Base-by-base conservation (phyloP, 2,888 invertebrate genomes). In the Drosophila falleni region DNA sequence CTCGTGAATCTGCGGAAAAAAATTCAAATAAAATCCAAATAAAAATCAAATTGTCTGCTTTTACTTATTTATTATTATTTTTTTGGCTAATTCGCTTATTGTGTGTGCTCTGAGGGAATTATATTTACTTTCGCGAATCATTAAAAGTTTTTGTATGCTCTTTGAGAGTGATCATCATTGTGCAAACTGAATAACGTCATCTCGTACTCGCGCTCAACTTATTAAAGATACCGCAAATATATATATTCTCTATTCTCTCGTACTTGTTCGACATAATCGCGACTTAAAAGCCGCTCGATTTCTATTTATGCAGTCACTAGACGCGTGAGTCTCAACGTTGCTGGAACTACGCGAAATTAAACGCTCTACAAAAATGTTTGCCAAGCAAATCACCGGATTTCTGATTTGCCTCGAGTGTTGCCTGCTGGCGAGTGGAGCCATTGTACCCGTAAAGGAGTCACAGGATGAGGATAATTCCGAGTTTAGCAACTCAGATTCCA, bases 221-320 rank as follows among this genome's bases (percentile, higher is more conserved):
- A 47, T 42, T 15, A 15, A 56, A 56, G 55, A 56, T 56, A 44
- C 23, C 26, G 37, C 56, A 47, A 37, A 47, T 29, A 58, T 29
- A 47, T 29, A 58, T 29, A 47, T 29, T 37, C 63, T 49, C 68
- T 15, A 56, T 60, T 77, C 78, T 68, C 77, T 65, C 53, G 19
- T 54, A 49, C 23, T 26, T 41, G 55, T 47, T 69, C 41, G 51
- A 73, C 71, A 73, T 72, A 80, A 73, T 77, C 74, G 58, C 64
- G 62, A 76, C 71, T 80, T 81, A 78, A 81, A 87, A 89, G 81
- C 77, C 49, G 67, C 59, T 67, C 67, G 71, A 63, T 50, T 59
- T 71, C 68, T 64, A 68, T 73, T 58, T 54, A 54, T 62, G 55
- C 67, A 81, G 70, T 81, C 87, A 86, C 59, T 87, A 74, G 26